phyloP scores from a whole-genome alignment of 2,888 invertebrate species.

The Coenonympha glycerion region DNA sequence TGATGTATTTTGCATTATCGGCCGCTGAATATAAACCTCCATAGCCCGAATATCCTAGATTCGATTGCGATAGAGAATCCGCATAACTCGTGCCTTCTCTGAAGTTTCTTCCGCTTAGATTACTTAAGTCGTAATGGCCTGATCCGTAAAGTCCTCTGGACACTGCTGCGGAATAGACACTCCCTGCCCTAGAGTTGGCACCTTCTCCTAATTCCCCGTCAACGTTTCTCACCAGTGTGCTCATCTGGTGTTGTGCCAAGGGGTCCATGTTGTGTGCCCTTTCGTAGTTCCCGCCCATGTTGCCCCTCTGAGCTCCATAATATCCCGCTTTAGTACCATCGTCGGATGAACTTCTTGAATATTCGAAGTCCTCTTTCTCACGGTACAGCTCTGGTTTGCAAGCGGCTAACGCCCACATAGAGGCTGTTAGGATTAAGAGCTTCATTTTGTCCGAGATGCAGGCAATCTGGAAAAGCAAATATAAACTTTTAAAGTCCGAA shows the following conservation, averaged over 20 bases:
- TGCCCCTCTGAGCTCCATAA: slow-evolving; percentile 70
- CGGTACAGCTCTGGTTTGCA: slow-evolving; percentile 62
- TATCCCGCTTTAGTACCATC: slow-evolving; percentile 64
- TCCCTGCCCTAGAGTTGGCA: slow-evolving; percentile 51
- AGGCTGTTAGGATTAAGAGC: slow-evolving; percentile 46
- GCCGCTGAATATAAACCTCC: slow-evolving; percentile 17
- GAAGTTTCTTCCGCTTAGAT: slow-evolving; percentile 61
- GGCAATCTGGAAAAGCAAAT: slow-evolving; percentile 37
- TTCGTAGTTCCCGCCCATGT: slow-evolving; percentile 72
- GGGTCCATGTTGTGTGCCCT: slow-evolving; percentile 69
- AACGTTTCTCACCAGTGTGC: slow-evolving; percentile 57
- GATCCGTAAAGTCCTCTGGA: slow-evolving; percentile 63
- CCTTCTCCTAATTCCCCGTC: slow-evolving; percentile 65
- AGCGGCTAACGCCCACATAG: slow-evolving; percentile 45
- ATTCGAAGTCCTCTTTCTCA: slow-evolving; percentile 71
- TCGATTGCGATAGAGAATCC: slow-evolving; percentile 31
- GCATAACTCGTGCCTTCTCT: slow-evolving; percentile 44
- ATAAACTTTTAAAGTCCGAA: neutral
- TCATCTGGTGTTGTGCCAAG: slow-evolving; percentile 67
- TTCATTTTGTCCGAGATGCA: slow-evolving; percentile 43
- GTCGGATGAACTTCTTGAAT: slow-evolving; percentile 65
- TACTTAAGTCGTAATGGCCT: slow-evolving; percentile 53
- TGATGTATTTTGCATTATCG: slow-evolving; percentile 31
- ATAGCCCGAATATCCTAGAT: slow-evolving; percentile 3
- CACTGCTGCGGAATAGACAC: slow-evolving; percentile 61